phyloP scores from a whole-genome alignment of 2,113 vertebrate species.

The Sigmodon hispidus region DNA sequence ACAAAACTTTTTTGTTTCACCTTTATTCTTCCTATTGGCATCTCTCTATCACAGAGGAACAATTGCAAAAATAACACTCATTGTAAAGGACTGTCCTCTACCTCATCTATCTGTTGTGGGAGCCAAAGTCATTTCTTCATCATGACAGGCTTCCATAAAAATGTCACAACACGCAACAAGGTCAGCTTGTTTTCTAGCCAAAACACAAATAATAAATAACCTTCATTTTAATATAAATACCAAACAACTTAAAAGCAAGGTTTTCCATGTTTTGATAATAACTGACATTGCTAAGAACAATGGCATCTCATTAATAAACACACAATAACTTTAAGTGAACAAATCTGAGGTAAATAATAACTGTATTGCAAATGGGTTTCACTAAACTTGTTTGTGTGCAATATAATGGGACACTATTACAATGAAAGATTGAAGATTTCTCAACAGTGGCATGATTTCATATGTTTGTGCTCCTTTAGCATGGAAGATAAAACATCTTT shows the following conservation, averaged over 20 bases:
- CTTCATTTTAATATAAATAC: slow-evolving; percentile 30
- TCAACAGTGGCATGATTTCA: slow-evolving; percentile 15
- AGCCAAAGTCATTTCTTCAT: background rate
- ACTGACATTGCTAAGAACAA: background rate
- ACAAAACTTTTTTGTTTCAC: slow-evolving; percentile 44
- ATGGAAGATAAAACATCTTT: slow-evolving; percentile 19
- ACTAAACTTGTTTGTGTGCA: background rate
- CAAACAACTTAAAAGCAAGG: background rate
- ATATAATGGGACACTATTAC: background rate
- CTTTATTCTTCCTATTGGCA: background rate
- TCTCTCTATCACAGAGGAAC: background rate
- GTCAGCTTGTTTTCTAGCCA: background rate
- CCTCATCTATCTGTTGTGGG: background rate
- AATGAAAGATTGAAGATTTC: background rate
- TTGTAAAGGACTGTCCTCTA: background rate
- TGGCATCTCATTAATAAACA: background rate
- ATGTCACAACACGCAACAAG: background rate
- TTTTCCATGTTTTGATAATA: background rate
- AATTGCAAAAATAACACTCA: background rate
- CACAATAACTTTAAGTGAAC: background rate
- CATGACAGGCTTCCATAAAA: background rate
- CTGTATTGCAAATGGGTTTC: background rate
- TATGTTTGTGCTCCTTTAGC: background rate
- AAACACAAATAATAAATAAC: slow-evolving; percentile 12
- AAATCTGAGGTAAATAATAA: background rate